These are phyloP conservation scores for Clostera curtula DNA, from an alignment of 2,888 invertebrate species.

Conservation along the genomic window DNA sequence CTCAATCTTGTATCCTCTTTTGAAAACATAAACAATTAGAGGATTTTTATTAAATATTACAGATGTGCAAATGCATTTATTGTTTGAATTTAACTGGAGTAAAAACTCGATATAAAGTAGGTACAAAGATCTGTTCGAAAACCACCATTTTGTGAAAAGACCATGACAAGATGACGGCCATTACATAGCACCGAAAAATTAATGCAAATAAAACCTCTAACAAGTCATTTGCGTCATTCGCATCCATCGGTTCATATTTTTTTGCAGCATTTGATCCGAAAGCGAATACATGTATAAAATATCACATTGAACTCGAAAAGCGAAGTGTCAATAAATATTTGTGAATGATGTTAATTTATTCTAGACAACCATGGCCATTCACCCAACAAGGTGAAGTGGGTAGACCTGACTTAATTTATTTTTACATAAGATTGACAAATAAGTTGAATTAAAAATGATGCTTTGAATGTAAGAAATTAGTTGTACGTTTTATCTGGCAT, in stretches of 20 bases:
- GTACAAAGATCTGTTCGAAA: too few relatives aligned
- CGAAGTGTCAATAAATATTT: conserved; percentile 8
- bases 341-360: conserved; percentile 10
- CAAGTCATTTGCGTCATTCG: conserved; percentile 46
- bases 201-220: conserved; percentile 44
- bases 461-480: too few relatives aligned
- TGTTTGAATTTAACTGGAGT: conserved; percentile 4
- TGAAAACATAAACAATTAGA: too few relatives aligned
- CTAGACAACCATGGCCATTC: conserved; percentile 4
- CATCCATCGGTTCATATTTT: conserved; percentile 38
- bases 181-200: conserved; percentile 44
- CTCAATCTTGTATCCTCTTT: too few relatives aligned
- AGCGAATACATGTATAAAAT: conserved; percentile 33
- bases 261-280: conserved; percentile 26
- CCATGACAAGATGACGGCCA: conserved; percentile 44
- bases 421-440: too few relatives aligned
- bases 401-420: too few relatives aligned
- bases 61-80: not conserved
- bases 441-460: too few relatives aligned
- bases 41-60: too few relatives aligned
- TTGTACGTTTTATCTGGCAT: too few relatives aligned
- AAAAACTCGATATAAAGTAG: too few relatives aligned
- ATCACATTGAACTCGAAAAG: conserved; percentile 30
- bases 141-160: conserved; percentile 21
- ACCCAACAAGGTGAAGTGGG: too few relatives aligned